Evolutionary conservation across 2,888 invertebrate species (phyloP).

Genomic region (Ariolimax columbianus): DNA sequence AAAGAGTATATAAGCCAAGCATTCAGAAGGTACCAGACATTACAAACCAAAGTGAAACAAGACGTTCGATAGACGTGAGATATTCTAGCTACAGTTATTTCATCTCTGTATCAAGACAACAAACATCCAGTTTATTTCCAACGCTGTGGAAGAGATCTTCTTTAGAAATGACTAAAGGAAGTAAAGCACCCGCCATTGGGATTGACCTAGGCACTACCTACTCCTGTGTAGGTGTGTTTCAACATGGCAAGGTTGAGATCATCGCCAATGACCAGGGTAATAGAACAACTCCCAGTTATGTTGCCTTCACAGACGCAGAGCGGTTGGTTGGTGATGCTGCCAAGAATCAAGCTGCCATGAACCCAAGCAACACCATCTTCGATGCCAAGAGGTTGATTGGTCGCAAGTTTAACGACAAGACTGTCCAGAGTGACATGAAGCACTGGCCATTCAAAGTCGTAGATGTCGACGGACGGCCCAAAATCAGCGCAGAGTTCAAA

Average conservation of each 20-base stretch:
- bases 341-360: conserved; percentile 82
- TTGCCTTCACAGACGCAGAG: conserved; percentile 24
- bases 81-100: too few species aligned
- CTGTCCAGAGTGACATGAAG: conserved; percentile 70
- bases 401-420: conserved; percentile 63
- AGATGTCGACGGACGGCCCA: conserved; percentile 65
- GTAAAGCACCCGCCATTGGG: conserved; percentile 11
- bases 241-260: conserved; percentile 30
- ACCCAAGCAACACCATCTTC: conserved; percentile 86
- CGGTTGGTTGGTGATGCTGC: conserved; percentile 66
- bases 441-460: conserved; percentile 58
- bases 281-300: conserved; percentile 30
- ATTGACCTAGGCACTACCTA: conserved; percentile 24
- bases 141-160: too few species aligned
- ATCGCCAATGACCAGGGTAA: conserved; percentile 32
- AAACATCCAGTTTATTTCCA: too few species aligned
- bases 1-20: too few species aligned
- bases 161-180: conserved; percentile 47
- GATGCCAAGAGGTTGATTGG: conserved; percentile 74
- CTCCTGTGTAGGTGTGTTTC: conserved; percentile 24
- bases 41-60: too few species aligned
- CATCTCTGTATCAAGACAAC: too few species aligned
- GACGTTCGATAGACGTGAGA: too few species aligned
- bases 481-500: conserved; percentile 81
- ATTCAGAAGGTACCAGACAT: too few species aligned